Base-by-base conservation (phyloP, 2,888 invertebrate species). In the Brenthis ino region DNA sequence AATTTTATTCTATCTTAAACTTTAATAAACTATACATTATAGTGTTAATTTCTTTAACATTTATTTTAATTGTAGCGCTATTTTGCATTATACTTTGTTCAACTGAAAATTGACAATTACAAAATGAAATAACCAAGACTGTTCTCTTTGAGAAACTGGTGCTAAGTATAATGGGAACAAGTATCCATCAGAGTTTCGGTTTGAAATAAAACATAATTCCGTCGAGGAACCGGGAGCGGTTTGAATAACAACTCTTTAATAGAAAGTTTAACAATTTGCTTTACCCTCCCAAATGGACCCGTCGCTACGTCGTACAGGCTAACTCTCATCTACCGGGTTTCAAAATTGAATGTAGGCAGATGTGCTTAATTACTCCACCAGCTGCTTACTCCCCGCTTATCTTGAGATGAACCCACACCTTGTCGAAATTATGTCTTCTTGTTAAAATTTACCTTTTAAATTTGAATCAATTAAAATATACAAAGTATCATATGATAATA, bases 261-360 rank as follows among this genome's bases (percentile, higher is more conserved):
- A 90, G 93, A 93, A 93, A 93, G 92, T 93, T 93, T 91, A 91
- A 92, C 92, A 92, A 93, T 93, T 93, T 93, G 91, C 91, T 88
- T 87, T 88, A 88, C 88, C 91, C 90, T 86, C 87, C 84, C 83
- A 86, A 91, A 91, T 90, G 93, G 91, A 91, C 91, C 89, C 88
- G 84, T 88, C 90, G 89, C 87, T 83, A 85, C 85, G 87, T 87
- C 82, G 86, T 81, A 72, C 76, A 77, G 82, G 90, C 85, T 88
- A 90, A 73, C 73, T 73, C 85, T 88, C 89, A 88, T 89, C 92
- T 85, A 84, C 86, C 85, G 86, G 72, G 88, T 84, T 91, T 89
- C 92, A 91, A 93, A 93, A 93, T 92, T 93, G 91, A 91, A 89
- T 85, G 91, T 89, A 91, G 91, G 91, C 93, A 92, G 93, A 93